A percentile compares a stretch with the other conserved stretches of the same genome.
Conservation (phyloP, 2,797 vertebrate species). For the Hirundo rustica region DNA sequence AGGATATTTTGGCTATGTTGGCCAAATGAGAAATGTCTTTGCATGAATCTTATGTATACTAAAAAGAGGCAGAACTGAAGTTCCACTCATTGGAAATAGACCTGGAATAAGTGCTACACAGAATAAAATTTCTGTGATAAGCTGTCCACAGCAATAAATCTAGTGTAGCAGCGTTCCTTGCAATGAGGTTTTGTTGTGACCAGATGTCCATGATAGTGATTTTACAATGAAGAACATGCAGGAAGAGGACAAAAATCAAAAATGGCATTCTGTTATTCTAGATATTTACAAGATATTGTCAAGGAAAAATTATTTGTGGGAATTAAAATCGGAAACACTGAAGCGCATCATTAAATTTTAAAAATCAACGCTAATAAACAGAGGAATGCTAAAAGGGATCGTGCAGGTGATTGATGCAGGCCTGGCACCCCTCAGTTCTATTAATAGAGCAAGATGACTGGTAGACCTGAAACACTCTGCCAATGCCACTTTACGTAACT, state of each 20-base stretch:
- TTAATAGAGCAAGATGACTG: not conserved
- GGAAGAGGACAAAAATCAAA: not conserved
- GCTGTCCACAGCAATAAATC: not conserved
- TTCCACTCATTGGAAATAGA: not conserved
- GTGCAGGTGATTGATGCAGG: not conserved
- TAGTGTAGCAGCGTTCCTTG: not conserved
- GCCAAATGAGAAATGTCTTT: not conserved
- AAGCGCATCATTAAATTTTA: constrained; percentile 5
- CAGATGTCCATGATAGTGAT: not conserved
- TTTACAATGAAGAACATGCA: not conserved
- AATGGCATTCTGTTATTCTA: not conserved
- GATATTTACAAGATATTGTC: not conserved
- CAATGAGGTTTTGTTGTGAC: not conserved
- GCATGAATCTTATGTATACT: not conserved
- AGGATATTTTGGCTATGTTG: not conserved
- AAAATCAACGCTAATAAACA: not conserved
- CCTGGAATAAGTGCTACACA: not conserved
- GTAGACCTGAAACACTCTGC: not conserved
- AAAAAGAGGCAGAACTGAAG: not conserved
- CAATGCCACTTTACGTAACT: not conserved
- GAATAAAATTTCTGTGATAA: not conserved
- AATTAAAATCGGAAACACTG: constrained; percentile 23
- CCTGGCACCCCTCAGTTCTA: not conserved
- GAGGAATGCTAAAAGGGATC: not conserved
- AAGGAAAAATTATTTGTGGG: not conserved